Evolutionary conservation across 2,888 invertebrate genomes (phyloP).

Genomic region (Uloborus plumipes): DNA sequence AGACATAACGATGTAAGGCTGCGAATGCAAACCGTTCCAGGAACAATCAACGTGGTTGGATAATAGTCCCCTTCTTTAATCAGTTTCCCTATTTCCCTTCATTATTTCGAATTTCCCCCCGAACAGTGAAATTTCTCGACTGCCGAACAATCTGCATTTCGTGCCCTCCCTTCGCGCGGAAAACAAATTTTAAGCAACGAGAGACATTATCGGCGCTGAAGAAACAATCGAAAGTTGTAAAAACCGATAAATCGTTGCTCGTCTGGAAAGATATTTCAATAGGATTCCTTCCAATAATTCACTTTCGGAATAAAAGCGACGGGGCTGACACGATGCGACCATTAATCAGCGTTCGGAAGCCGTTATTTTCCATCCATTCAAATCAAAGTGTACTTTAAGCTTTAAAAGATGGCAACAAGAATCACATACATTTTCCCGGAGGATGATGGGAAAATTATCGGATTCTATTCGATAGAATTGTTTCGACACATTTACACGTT

Average conservation of each 20-base stretch:
- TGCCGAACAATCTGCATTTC: too few relatives aligned
- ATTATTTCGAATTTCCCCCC: too few relatives aligned
- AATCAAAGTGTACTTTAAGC: slow-evolving; percentile 29
- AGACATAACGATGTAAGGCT: too few relatives aligned
- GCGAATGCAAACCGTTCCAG: too few relatives aligned
- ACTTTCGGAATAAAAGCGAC: slow-evolving; percentile 14
- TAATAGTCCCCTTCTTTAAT: too few relatives aligned
- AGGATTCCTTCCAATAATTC: slow-evolving; percentile 15
- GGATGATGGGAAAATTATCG: slow-evolving; percentile 60
- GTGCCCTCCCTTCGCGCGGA: too few relatives aligned
- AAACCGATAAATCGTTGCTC: slow-evolving; percentile 22
- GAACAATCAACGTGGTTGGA: too few relatives aligned
- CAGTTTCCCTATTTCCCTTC: too few relatives aligned
- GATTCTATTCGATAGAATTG: slow-evolving; percentile 56
- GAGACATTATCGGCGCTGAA: slow-evolving; percentile 28
- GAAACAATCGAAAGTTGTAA: slow-evolving; percentile 23
- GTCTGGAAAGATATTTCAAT: slow-evolving; percentile 28
- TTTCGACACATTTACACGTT: slow-evolving; percentile 53
- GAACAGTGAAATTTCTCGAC: too few relatives aligned
- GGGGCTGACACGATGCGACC: slow-evolving; percentile 11
- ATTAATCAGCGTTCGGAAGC: slow-evolving; percentile 60
- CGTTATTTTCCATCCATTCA: slow-evolving; percentile 58
- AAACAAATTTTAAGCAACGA: background rate
- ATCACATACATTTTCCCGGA: slow-evolving; percentile 43
- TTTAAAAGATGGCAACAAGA: background rate